These are phyloP conservation scores for Heteronetta atricapilla DNA, from an alignment of 2,113 vertebrate species.

Conservation along the genomic window DNA sequence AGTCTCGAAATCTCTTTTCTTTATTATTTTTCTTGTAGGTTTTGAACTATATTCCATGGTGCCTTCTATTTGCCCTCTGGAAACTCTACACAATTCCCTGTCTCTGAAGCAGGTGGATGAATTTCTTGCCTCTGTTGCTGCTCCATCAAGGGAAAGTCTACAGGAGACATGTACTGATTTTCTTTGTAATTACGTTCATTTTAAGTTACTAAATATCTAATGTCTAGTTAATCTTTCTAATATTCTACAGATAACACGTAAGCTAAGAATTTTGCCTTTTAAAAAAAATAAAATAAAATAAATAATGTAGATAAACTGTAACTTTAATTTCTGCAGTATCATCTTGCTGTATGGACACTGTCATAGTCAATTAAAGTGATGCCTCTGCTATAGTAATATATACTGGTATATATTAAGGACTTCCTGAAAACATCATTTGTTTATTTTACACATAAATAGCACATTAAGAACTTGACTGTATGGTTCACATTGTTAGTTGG, in stretches of 20 bases:
- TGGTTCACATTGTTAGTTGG: neutral
- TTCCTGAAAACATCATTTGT: neutral
- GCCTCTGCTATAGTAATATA: neutral
- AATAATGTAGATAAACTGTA: neutral
- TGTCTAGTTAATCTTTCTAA: neutral
- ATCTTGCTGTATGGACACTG: neutral
- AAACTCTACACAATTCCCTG: slow-evolving; percentile 91
- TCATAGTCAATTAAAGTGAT: neutral
- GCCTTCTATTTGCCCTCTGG: slow-evolving; percentile 90
- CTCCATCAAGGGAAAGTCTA: slow-evolving; percentile 76
- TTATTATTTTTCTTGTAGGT: slow-evolving; percentile 71
- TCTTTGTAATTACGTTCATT: slow-evolving; percentile 58
- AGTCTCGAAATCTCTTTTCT: slow-evolving; percentile 29
- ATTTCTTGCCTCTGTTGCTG: slow-evolving; percentile 86
- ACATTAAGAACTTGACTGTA: neutral
- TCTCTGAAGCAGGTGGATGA: slow-evolving; percentile 93
- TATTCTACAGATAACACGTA: neutral
- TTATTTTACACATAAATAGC: neutral
- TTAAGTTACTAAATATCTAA: neutral
- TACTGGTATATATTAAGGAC: neutral
- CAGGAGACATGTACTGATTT: slow-evolving; percentile 74
- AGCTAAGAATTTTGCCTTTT: neutral
- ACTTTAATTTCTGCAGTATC: neutral
- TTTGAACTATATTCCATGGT: slow-evolving; percentile 95
- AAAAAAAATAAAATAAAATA: too few species aligned